These are phyloP conservation scores for Miniopterus natalensis DNA, from an alignment of 2,113 vertebrate genomes.

Conservation along the genomic window DNA sequence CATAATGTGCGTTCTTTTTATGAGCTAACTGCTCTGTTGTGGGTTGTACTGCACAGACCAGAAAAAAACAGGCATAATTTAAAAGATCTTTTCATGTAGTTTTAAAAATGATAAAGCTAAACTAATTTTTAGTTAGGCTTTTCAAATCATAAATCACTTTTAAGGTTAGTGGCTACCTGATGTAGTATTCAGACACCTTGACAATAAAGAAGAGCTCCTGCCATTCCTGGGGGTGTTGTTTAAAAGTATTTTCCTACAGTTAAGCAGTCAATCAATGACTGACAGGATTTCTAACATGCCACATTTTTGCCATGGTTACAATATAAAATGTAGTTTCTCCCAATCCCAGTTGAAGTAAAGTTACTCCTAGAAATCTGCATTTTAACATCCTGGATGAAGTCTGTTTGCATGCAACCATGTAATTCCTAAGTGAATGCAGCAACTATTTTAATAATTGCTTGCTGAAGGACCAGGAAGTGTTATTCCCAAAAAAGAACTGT, in stretches of 20 bases:
- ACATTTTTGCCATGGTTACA: slow-evolving; percentile 80
- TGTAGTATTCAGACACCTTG: slow-evolving; percentile 80
- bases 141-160: slow-evolving; percentile 84
- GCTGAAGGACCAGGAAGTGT: slow-evolving; percentile 8
- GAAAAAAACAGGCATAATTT: slow-evolving; percentile 68
- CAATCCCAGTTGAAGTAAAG: slow-evolving; percentile 67
- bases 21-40: slow-evolving; percentile 83
- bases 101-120: slow-evolving; percentile 85
- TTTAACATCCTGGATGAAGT: slow-evolving; percentile 50
- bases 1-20: slow-evolving; percentile 74
- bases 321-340: slow-evolving; percentile 78
- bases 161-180: slow-evolving; percentile 82
- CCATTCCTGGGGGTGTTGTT: slow-evolving; percentile 76
- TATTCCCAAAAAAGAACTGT: slow-evolving; percentile 30
- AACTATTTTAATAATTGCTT: slow-evolving; percentile 24
- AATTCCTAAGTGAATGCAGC: background rate
- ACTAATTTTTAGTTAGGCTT: slow-evolving; percentile 81
- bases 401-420: background rate
- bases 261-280: slow-evolving; percentile 86
- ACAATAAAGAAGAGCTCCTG: slow-evolving; percentile 85
- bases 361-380: slow-evolving; percentile 69
- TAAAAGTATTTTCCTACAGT: slow-evolving; percentile 80
- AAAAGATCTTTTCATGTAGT: slow-evolving; percentile 82
- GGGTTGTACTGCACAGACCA: slow-evolving; percentile 73
- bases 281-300: slow-evolving; percentile 81